A percentile compares a stretch with the other conserved stretches of the same genome.
Evolutionary conservation across 2,888 invertebrate species (phyloP).

Genomic region (Phalangium opilio): DNA sequence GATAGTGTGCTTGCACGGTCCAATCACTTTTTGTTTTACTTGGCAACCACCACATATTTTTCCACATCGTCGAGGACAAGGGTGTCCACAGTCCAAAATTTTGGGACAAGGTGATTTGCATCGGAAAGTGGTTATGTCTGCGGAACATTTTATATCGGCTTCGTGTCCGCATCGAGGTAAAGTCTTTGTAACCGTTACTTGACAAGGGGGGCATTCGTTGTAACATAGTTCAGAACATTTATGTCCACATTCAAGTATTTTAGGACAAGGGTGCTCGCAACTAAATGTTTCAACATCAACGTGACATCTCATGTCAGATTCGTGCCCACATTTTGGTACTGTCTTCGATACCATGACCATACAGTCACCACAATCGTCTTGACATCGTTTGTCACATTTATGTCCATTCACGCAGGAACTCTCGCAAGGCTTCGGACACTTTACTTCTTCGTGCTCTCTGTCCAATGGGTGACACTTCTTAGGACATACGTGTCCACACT

Average conservation of each 20-base stretch:
- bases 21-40: not conserved
- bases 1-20: constrained; percentile 8
- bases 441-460: constrained; percentile 4
- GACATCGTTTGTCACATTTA: constrained; percentile 10
- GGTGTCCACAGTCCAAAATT: constrained; percentile 28
- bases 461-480: constrained; percentile 20
- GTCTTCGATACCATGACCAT: constrained; percentile 3
- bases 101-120: constrained; percentile 26
- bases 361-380: constrained; percentile 11
- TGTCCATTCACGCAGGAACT: constrained; percentile 2
- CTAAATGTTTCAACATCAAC: constrained; percentile 2
- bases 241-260: constrained; percentile 28
- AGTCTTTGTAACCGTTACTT: no score
- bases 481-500: constrained; percentile 31
- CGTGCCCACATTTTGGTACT: constrained; percentile 16
- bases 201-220: constrained; percentile 27
- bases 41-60: no score
- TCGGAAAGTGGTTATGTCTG: no score
- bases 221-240: constrained; percentile 30
- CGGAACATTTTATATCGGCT: no score
- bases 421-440: constrained; percentile 10
- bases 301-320: constrained; percentile 11
- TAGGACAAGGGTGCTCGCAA: constrained; percentile 25
- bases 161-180: no score
- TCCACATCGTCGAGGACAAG: constrained; percentile 18